A percentile compares a stretch with the other conserved stretches of the same genome.
These are phyloP conservation scores for Orientallactaga sibirica DNA, from an alignment of 2,797 vertebrate species.

Conservation along the genomic window DNA sequence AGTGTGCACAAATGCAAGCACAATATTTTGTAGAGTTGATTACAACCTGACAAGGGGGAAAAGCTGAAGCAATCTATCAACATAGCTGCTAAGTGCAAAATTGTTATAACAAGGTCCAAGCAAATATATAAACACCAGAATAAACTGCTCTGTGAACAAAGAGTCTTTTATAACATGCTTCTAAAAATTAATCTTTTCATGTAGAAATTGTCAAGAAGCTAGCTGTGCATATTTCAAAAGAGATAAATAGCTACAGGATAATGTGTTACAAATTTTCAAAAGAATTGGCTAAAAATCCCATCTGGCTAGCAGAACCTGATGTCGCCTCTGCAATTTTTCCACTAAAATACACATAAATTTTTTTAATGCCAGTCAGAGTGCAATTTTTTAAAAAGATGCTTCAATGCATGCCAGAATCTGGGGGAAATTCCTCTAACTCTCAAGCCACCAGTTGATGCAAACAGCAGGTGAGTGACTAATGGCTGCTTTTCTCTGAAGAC, in stretches of 20 bases:
- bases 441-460: neutral
- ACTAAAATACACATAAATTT: neutral
- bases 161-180: slow-evolving; percentile 23
- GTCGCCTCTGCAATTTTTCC: neutral
- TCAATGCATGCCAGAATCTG: slow-evolving; percentile 15
- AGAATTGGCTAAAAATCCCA: slow-evolving; percentile 53
- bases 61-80: neutral
- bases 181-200: slow-evolving; percentile 61
- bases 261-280: slow-evolving; percentile 52
- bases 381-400: neutral
- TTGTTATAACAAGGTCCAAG: neutral
- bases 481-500: neutral
- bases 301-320: slow-evolving; percentile 19
- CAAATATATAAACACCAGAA: slow-evolving; percentile 39
- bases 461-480: neutral
- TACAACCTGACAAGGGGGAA: neutral
- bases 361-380: neutral
- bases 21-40: neutral
- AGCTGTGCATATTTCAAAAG: slow-evolving; percentile 51
- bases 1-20: neutral
- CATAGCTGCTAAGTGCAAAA: neutral
- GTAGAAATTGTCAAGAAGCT: slow-evolving; percentile 64
- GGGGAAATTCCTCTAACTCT: slow-evolving; percentile 25
- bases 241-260: slow-evolving; percentile 25
- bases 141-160: neutral